Conservation (phyloP, 2,888 invertebrate genomes). For the Orthonychiurus folsomi region DNA sequence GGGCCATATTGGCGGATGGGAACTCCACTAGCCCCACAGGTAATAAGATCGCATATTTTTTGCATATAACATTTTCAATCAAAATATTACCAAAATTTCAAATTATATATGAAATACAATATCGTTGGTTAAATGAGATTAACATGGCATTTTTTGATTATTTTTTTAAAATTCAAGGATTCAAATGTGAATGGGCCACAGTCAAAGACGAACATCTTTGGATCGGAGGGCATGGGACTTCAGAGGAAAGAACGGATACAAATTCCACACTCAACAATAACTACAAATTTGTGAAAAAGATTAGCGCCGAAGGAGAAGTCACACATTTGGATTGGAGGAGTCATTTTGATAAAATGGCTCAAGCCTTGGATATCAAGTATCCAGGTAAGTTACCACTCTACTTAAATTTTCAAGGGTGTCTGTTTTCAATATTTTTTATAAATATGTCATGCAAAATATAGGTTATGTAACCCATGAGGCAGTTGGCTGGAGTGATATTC, state of each 20-base stretch:
- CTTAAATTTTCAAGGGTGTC: too few species aligned
- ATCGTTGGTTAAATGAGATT: too few species aligned
- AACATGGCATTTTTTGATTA: too few species aligned
- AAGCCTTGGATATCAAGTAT: conserved; percentile 56
- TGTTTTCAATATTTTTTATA: too few species aligned
- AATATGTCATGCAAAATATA: conserved; percentile 42
- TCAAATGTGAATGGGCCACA: conserved; percentile 95
- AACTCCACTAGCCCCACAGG: conserved; percentile 37
- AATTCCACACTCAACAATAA: conserved; percentile 70
- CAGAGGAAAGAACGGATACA: conserved; percentile 72
- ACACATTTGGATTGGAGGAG: conserved; percentile 53
- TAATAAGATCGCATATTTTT: too few species aligned
- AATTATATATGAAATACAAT: too few species aligned
- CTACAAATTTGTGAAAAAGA: conserved; percentile 88
- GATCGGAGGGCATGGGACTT: conserved; percentile 92
- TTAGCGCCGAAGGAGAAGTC: conserved; percentile 71
- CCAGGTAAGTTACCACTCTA: too few species aligned
- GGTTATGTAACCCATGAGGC: conserved; percentile 97
- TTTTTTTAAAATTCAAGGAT: conserved; percentile 52
- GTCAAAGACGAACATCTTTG: conserved; percentile 77
- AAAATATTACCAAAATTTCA: too few species aligned
- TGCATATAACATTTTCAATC: too few species aligned
- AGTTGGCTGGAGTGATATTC: conserved; percentile 76
- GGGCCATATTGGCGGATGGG: conserved; percentile 71
- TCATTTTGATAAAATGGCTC: conserved; percentile 53